Conservation (phyloP, 2,113 vertebrate species). For the Heptranchias perlo region DNA sequence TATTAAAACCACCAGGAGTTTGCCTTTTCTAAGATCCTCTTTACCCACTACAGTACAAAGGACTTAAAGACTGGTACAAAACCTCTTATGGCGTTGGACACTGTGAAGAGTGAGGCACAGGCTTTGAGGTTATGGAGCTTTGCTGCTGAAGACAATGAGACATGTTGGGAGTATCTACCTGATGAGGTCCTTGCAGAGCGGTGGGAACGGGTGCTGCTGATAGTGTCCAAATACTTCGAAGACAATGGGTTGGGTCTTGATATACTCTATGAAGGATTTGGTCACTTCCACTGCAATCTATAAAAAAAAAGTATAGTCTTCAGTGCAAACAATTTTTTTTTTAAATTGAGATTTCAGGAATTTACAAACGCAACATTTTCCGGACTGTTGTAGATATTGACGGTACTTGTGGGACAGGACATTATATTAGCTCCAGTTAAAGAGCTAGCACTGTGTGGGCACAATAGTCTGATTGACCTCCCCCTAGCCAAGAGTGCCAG, state of each 20-base stretch:
- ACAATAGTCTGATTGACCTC: too few species aligned
- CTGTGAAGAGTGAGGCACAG: neutral
- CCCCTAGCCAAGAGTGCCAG: too few species aligned
- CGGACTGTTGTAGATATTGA: neutral
- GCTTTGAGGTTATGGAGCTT: neutral
- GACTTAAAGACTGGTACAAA: neutral
- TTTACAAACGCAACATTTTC: neutral
- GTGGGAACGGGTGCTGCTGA: constrained; percentile 88
- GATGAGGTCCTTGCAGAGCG: constrained; percentile 86
- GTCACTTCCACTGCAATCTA: constrained; percentile 96
- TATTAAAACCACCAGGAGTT: too few species aligned
- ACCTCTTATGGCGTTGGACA: neutral
- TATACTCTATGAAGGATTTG: constrained; percentile 89
- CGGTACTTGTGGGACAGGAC: neutral
- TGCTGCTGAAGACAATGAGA: neutral
- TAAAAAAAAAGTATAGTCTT: neutral
- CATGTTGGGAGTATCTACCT: constrained; percentile 58
- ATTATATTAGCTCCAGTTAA: too few species aligned
- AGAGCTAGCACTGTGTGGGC: too few species aligned
- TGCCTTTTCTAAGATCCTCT: neutral
- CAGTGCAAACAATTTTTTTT: neutral
- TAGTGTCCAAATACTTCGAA: constrained; percentile 97
- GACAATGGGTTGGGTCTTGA: constrained; percentile 90
- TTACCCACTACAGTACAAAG: neutral
- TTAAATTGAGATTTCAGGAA: neutral